A percentile compares a stretch with the other conserved stretches of the same genome.
Conservation (phyloP, 1,140 invertebrate genomes). For the Lepidotrigona ventralis region DNA sequence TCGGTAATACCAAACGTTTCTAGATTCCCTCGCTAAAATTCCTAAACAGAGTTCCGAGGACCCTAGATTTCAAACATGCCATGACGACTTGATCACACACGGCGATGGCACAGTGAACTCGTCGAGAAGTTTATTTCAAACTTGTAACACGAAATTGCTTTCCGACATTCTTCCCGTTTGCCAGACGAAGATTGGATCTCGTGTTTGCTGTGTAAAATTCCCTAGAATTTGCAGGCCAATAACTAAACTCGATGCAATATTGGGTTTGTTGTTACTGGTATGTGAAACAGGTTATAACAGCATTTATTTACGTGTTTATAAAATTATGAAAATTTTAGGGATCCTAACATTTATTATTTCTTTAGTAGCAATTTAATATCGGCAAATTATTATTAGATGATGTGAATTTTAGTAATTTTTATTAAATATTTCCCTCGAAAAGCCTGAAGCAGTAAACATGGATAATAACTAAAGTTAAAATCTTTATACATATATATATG, state of each 20-base stretch:
- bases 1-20: background rate
- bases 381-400: no score
- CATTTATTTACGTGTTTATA: no score
- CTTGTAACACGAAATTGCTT: constrained; percentile 6
- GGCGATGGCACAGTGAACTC: background rate
- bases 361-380: no score
- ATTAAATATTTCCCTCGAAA: background rate
- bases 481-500: no score
- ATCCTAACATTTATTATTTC: no score
- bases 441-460: no score
- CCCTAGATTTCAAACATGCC: no score
- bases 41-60: background rate
- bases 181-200: background rate
- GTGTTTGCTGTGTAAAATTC: background rate
- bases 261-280: background rate
- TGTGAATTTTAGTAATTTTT: background rate
- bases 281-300: no score
- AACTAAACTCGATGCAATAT: background rate
- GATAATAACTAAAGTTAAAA: no score
- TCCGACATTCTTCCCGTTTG: background rate
- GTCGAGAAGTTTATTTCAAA: background rate
- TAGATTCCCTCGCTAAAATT: background rate
- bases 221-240: background rate
- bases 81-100: background rate
- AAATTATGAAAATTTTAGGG: no score